Conservation (phyloP, 2,797 vertebrate species). For the Enteromius fasciolatus region DNA sequence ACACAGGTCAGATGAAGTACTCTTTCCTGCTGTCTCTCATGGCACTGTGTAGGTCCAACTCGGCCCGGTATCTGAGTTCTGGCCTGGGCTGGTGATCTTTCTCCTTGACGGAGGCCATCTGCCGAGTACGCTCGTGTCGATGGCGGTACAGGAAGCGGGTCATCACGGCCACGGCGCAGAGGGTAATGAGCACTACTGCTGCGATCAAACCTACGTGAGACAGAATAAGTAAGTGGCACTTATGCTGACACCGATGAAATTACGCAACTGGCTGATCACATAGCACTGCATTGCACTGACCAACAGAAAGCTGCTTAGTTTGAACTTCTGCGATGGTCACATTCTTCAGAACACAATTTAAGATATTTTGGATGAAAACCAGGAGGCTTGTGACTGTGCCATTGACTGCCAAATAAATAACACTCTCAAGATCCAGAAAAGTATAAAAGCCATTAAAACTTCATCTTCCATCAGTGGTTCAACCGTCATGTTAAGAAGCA, state of each 20-base stretch:
- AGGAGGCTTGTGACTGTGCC: too few species aligned
- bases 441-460: too few species aligned
- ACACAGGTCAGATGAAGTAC: conserved; percentile 86
- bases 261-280: not conserved
- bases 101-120: conserved; percentile 72
- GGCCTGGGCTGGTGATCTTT: conserved; percentile 72
- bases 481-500: too few species aligned
- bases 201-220: conserved; percentile 80
- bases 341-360: too few species aligned
- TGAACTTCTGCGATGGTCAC: not conserved
- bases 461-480: too few species aligned
- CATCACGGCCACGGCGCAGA: conserved; percentile 81
- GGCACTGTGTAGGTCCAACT: conserved; percentile 83
- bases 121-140: conserved; percentile 74
- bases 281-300: not conserved
- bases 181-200: conserved; percentile 81
- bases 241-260: not conserved
- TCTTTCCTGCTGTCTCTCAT: conserved; percentile 84
- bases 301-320: not conserved
- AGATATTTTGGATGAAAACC: too few species aligned
- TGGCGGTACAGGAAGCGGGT: conserved; percentile 82
- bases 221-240: not conserved
- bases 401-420: too few species aligned
- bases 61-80: conserved; percentile 65
- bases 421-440: too few species aligned